These are phyloP conservation scores for Zhuqinia jingwanae DNA, from an alignment of 2,888 invertebrate species.

Conservation along the genomic window DNA sequence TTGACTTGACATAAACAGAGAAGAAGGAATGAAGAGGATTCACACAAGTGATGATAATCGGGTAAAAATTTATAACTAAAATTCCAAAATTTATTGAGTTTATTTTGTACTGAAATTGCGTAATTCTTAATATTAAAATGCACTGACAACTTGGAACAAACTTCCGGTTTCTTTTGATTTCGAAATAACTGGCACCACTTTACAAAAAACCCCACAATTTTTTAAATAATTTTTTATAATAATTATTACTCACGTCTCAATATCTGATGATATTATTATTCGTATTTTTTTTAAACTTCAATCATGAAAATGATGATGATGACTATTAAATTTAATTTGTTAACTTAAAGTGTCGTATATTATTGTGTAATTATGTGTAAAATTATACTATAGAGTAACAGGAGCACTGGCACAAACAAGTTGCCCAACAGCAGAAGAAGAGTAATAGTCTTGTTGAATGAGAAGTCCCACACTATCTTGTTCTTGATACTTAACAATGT, in stretches of 20 bases:
- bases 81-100: not conserved
- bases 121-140: no score
- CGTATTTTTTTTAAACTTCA: no score
- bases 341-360: not conserved
- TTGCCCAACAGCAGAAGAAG: constrained; percentile 9
- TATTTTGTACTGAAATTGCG: no score
- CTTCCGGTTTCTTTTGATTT: not conserved
- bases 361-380: not conserved
- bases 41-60: no score
- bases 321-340: not conserved
- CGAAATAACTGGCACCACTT: constrained; percentile 17
- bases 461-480: not conserved
- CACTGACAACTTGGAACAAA: not conserved
- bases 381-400: not conserved
- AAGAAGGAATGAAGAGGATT: no score
- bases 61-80: no score
- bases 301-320: no score
- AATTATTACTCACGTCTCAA: no score
- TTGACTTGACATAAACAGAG: no score
- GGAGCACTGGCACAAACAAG: not conserved
- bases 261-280: no score
- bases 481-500: not conserved
- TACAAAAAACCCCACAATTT: no score
- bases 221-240: no score
- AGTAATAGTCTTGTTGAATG: constrained; percentile 18